Evolutionary conservation across 2,113 vertebrate genomes (phyloP).

Genomic region (Erythrocercus mccallii): DNA sequence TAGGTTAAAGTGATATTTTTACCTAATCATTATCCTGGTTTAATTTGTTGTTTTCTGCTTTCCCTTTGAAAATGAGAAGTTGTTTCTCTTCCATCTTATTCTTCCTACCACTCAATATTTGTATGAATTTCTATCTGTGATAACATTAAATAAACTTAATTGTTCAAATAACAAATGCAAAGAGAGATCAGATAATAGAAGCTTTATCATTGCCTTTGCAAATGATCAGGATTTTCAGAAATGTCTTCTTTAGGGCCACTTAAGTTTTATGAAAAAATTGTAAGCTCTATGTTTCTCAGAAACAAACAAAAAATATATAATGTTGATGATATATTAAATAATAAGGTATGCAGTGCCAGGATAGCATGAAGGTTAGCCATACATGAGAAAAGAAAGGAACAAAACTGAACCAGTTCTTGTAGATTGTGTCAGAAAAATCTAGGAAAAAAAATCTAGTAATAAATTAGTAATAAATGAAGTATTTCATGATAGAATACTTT

Average conservation of each 20-base stretch:
- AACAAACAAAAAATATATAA: background rate
- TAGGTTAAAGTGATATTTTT: background rate
- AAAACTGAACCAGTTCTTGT: background rate
- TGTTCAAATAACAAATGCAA: background rate
- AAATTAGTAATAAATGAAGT: background rate
- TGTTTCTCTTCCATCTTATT: background rate
- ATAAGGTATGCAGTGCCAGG: background rate
- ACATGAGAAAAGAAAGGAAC: background rate
- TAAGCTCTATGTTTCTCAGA: background rate
- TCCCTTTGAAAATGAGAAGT: background rate
- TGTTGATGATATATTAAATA: rapidly evolving
- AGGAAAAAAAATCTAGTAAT: background rate
- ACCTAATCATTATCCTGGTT: background rate
- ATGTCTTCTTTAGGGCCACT: background rate
- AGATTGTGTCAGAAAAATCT: background rate
- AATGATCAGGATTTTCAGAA: background rate
- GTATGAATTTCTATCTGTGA: background rate
- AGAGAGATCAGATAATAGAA: background rate
- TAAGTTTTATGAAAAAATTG: background rate
- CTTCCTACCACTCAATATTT: background rate
- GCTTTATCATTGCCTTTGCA: background rate
- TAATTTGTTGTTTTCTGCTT: background rate
- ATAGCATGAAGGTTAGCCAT: background rate
- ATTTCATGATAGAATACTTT: background rate
- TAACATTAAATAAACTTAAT: background rate